A percentile compares a stretch with the other conserved stretches of the same genome.
Conservation (phyloP, 1,140 invertebrate species). For the Plectrocnemia conspersa region DNA sequence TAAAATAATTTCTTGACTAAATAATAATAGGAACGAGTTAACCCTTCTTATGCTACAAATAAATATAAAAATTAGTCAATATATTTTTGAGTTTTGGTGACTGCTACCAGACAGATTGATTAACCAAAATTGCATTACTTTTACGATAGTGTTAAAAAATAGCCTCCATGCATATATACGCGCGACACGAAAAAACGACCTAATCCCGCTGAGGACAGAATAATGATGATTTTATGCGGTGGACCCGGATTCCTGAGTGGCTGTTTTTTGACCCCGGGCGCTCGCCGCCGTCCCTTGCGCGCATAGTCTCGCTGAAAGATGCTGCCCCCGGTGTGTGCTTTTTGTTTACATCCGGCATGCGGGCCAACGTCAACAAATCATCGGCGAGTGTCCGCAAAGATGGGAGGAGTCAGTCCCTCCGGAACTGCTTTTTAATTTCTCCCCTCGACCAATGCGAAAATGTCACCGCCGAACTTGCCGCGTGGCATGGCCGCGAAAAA, state of each 20-base stretch:
- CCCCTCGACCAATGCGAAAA: constrained; percentile 20
- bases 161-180: too few relatives aligned
- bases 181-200: not conserved
- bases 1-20: too few relatives aligned
- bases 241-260: not conserved
- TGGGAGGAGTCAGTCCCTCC: constrained; percentile 16
- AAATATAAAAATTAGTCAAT: too few relatives aligned
- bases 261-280: not conserved
- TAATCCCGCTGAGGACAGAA: not conserved
- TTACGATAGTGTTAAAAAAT: too few relatives aligned
- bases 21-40: too few relatives aligned
- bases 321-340: constrained; percentile 15
- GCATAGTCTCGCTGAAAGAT: constrained; percentile 1
- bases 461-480: too few relatives aligned
- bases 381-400: constrained; percentile 13
- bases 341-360: constrained; percentile 25
- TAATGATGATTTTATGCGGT: constrained; percentile 10
- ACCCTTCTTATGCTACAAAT: too few relatives aligned
- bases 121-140: too few relatives aligned
- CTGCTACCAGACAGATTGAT: too few relatives aligned
- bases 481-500: not conserved
- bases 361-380: constrained; percentile 25
- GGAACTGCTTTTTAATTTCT: constrained; percentile 28
- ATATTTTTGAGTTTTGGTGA: too few relatives aligned
- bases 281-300: not conserved